Evolutionary conservation across 2,888 invertebrate genomes (phyloP), one percentile per base, ranked within the genome.

Genomic region (Lypha dubia): DNA sequence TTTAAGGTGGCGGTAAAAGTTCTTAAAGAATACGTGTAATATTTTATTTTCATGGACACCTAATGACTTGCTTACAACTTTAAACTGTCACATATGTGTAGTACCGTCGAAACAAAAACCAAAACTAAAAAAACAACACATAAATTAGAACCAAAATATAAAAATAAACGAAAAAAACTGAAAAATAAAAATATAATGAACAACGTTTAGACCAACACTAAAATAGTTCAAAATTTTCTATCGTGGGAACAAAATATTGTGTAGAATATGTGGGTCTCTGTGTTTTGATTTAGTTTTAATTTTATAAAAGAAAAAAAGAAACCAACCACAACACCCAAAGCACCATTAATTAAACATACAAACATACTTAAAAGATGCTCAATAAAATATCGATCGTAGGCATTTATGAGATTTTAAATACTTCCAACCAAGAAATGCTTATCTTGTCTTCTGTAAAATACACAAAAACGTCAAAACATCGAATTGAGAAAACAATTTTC

Each of bases 181-280:
- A 49, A 51, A 51, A 51, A 51, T 24, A 11, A 17, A 11, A 22
- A 5, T 49, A 49, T n/a, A 17, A 17, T 46, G 51, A 4, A 11
- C 8, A 58, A 32, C 8, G n/a, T 35, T 58, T 32, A 58, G 9
- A n/a, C 2, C 32, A 56, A 32, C 1, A 32, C 8, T n/a, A 32
- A 56, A 56, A 56, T n/a, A 15, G 17, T 32, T 32, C 11, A 32
- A 32, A 32, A 17, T 32, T 35, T 17, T 5, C 58, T 17, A 58
- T 35, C 58, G 35, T 58, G 58, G 58, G 32, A 56, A 56, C 32
- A 56, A 56, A 56, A n/a, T 56, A 15, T 32, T 56, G n/a, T 56
- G 13, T n/a, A 32, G 8, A 56, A 8, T n/a, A n/a, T 17, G 56
- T 32, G 28, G 56, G 32, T 32, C 35, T 56, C n/a, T n/a, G 56